Evolutionary conservation across 2,888 invertebrate genomes (phyloP).

Genomic region (Molorchus minor): DNA sequence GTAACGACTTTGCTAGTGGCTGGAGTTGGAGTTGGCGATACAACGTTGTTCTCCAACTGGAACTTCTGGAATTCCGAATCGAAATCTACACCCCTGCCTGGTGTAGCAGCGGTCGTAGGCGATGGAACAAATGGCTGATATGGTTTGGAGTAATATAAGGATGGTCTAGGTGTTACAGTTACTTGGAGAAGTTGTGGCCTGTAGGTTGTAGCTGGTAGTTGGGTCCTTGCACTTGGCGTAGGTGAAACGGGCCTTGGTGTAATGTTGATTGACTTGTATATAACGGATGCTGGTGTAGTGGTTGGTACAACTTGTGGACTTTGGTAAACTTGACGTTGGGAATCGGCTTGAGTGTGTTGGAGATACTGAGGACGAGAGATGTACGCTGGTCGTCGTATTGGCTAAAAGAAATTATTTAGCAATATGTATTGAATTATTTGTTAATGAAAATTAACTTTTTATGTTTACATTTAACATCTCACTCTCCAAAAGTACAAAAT

Average conservation of each 20-base stretch:
- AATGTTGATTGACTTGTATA: constrained; percentile 66
- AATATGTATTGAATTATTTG: background rate
- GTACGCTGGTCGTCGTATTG: constrained; percentile 58
- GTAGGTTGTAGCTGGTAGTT: constrained; percentile 74
- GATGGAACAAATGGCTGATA: constrained; percentile 42
- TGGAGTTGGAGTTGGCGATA: constrained; percentile 66
- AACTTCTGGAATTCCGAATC: constrained; percentile 60
- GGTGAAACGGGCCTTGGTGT: constrained; percentile 66
- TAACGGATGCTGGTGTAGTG: constrained; percentile 63
- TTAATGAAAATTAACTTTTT: background rate
- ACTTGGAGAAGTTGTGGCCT: constrained; percentile 70
- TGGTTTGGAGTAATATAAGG: constrained; percentile 58
- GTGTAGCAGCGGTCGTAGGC: constrained; percentile 54
- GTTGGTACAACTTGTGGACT: constrained; percentile 61
- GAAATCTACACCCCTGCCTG: constrained; percentile 45
- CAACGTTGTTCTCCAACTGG: constrained; percentile 72
- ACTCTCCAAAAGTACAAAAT: too few species aligned
- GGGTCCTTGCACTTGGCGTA: constrained; percentile 55
- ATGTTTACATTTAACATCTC: too few species aligned
- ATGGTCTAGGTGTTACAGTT: constrained; percentile 68
- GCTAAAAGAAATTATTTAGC: constrained; percentile 45
- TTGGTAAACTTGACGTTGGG: constrained; percentile 48
- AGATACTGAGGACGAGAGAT: constrained; percentile 57
- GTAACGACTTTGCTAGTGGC: constrained; percentile 55
- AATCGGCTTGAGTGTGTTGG: constrained; percentile 49